phyloP scores from a whole-genome alignment of 2,113 vertebrate genomes.

The Cepphus grylle region DNA sequence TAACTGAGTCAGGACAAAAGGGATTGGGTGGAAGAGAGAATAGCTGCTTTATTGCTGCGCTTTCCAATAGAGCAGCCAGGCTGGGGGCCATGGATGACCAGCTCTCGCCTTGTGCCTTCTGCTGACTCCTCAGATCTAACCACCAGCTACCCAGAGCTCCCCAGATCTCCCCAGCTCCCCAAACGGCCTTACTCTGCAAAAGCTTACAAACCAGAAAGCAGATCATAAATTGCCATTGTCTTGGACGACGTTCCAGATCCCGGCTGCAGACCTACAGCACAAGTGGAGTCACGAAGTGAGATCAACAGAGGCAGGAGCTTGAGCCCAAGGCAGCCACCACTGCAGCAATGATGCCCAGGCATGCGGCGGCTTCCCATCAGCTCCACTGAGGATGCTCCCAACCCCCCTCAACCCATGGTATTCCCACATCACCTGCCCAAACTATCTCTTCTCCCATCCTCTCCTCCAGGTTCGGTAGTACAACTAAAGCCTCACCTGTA shows the following conservation, averaged over 20 bases:
- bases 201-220: neutral
- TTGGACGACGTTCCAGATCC: neutral
- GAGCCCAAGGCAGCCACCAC: neutral
- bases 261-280: accelerated
- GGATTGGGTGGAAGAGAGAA: neutral
- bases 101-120: neutral
- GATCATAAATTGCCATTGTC: neutral
- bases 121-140: neutral
- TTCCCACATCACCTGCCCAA: neutral
- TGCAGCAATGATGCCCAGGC: neutral
- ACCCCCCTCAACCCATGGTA: neutral
- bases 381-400: neutral
- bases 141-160: neutral
- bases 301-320: neutral
- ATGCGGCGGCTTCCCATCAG: accelerated
- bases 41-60: neutral
- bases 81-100: neutral
- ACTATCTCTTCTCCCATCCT: neutral
- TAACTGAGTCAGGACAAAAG: neutral
- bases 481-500: neutral
- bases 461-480: neutral
- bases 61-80: neutral
- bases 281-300: neutral
- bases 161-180: neutral
- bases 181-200: neutral